Conservation (phyloP, 2,888 invertebrate species). For the Selenia dentaria region DNA sequence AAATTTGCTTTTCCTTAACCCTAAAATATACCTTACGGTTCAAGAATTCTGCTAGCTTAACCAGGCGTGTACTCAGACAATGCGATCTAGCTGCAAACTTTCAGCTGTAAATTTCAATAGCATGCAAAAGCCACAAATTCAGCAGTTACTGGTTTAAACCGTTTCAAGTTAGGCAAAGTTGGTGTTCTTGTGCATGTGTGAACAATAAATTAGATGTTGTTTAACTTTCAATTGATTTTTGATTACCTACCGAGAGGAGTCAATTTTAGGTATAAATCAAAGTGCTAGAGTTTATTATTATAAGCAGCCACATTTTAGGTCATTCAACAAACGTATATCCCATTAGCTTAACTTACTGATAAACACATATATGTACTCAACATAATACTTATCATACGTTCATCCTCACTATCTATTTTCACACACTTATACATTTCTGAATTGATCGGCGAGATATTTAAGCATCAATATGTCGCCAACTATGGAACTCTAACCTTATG, state of each 20-base stretch:
- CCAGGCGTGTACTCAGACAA: constrained; percentile 50
- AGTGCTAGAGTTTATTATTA: too few relatives aligned
- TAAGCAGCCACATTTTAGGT: too few relatives aligned
- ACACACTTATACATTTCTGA: too few relatives aligned
- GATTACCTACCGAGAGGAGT: constrained; percentile 32
- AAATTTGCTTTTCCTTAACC: constrained; percentile 18
- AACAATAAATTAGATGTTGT: constrained; percentile 53
- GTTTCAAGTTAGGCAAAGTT: constrained; percentile 65
- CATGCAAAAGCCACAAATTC: constrained; percentile 77
- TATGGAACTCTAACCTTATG: too few relatives aligned
- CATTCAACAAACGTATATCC: too few relatives aligned
- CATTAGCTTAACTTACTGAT: too few relatives aligned
- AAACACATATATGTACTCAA: too few relatives aligned
- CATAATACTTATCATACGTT: too few relatives aligned
- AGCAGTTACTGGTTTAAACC: constrained; percentile 60
- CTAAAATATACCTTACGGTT: constrained; percentile 34
- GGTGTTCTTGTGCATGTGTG: constrained; percentile 46
- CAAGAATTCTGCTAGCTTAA: constrained; percentile 40
- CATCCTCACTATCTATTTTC: too few relatives aligned
- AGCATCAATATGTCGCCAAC: too few relatives aligned
- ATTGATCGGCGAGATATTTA: too few relatives aligned
- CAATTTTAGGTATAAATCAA: too few relatives aligned
- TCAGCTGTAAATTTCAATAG: constrained; percentile 79
- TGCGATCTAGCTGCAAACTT: constrained; percentile 59
- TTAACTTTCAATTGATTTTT: constrained; percentile 66